These are phyloP conservation scores for Xiphorhynchus erythropygius DNA, from an alignment of 2,797 vertebrate genomes.

Conservation along the genomic window DNA sequence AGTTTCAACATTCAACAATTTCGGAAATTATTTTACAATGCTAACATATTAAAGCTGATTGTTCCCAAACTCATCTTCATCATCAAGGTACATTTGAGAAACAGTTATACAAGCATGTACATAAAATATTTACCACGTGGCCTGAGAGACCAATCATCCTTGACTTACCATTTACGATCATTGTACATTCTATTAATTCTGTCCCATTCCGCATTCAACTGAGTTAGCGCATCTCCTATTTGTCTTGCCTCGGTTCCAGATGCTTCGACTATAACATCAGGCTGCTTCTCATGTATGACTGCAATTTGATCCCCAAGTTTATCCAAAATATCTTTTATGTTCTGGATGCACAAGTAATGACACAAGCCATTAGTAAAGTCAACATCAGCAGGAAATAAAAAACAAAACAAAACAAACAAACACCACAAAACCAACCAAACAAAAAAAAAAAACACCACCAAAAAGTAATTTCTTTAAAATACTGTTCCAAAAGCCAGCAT, in stretches of 20 bases:
- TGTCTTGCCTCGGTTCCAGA: conserved; percentile 86
- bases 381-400: not conserved
- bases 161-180: conserved; percentile 88
- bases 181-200: conserved; percentile 89
- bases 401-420: not conserved
- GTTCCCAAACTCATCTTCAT: not conserved
- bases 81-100: not conserved
- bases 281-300: conserved; percentile 87
- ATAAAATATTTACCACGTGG: not conserved
- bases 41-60: not conserved
- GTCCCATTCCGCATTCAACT: conserved; percentile 93
- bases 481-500: not conserved
- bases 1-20: not conserved
- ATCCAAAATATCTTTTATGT: conserved; percentile 88
- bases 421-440: not conserved
- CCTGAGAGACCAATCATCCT: not conserved
- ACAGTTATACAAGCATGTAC: not conserved
- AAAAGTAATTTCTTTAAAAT: not conserved
- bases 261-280: conserved; percentile 86
- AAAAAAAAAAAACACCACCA: too few relatives aligned
- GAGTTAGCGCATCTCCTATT: conserved; percentile 86
- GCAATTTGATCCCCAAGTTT: conserved; percentile 86
- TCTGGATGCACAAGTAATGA: conserved; percentile 74
- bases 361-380: not conserved
- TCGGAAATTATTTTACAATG: not conserved